Evolutionary conservation across 2,797 vertebrate species (phyloP), one percentile per base, ranked within the genome.

Genomic region (Myotis myotis): DNA sequence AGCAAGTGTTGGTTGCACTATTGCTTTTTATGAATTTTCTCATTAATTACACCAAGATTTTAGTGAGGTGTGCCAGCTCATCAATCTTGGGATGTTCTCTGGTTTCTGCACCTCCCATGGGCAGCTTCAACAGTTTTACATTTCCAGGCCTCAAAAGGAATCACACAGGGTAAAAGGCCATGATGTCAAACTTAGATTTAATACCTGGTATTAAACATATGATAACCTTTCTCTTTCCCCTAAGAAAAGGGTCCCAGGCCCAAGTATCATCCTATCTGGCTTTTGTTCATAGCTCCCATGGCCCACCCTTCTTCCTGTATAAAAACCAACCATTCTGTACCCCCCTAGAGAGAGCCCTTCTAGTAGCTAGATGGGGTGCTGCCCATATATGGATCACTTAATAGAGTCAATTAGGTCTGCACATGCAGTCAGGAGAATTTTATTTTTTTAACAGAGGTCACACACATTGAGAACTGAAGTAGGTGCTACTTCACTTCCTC

Each of bases 1-100:
- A 5, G 30, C 28, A 5, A 30, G 17, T 0, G 12, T 0, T 15
- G 7, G n/a, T 10, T 22, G 22, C 30, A 4, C 1, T 4, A 8
- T 2, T 13, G 4, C 22, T 36, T 25, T 33, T 41, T 15, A 16
- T 25, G 22, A 44, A 19, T 20, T 55, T 72, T 10, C 47, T 47
- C 20, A 19, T 16, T 10, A 36, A 33, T 78, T 25, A 9, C 12
- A 19, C n/a, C 8, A 2, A 79, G 41, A 17, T 15, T 41, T 71
- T 23, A 9, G 3, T 8, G 49, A 23, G 30, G 6, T 55, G 4
- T 55, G 33, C 20, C 6, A 4, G 22, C 25, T 20, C 16, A 0
- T 28, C 38, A 8, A 19, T 1, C 5, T 2, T 0, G 1, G 23
- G 1, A 51, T 53, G 23, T 19, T 53, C n/a, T 55, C 33, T 30